Conservation (phyloP, 2,888 invertebrate genomes). For the Sminthurinus aureus region DNA sequence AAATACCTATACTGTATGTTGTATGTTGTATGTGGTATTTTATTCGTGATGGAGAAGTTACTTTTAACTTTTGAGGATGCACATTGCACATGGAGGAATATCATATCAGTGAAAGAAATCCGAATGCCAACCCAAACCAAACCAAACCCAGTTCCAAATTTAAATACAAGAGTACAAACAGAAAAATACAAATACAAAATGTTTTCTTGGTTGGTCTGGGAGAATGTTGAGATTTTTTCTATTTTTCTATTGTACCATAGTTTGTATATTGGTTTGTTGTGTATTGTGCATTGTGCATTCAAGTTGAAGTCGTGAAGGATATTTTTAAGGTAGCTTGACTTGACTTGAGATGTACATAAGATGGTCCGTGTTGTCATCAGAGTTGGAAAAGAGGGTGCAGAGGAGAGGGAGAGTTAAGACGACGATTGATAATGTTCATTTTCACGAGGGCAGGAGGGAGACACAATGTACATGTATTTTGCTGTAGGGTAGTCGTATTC, state of each 20-base stretch:
- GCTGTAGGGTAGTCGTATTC: background rate
- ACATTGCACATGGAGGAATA: too few species aligned
- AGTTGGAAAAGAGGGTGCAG: background rate
- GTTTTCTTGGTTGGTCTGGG: background rate
- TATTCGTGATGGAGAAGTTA: too few species aligned
- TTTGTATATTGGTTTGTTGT: too few species aligned
- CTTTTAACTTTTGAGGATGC: too few species aligned
- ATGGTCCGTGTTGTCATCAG: background rate
- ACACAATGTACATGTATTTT: constrained; percentile 12
- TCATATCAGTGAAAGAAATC: background rate
- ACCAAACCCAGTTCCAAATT: background rate
- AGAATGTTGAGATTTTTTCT: background rate
- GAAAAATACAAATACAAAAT: background rate
- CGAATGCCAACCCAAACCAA: too few species aligned
- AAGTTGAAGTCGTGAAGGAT: background rate
- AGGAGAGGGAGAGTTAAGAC: background rate
- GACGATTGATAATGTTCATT: constrained; percentile 13
- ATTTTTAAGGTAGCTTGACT: constrained; percentile 6
- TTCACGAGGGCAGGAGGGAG: constrained; percentile 16
- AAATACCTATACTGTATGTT: too few species aligned
- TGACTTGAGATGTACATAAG: background rate
- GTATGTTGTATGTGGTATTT: too few species aligned
- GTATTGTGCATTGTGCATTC: too few species aligned
- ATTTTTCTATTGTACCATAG: background rate
- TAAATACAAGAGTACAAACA: background rate